Conservation (phyloP, 1,140 invertebrate genomes). For the Meloidogyne hapla region DNA sequence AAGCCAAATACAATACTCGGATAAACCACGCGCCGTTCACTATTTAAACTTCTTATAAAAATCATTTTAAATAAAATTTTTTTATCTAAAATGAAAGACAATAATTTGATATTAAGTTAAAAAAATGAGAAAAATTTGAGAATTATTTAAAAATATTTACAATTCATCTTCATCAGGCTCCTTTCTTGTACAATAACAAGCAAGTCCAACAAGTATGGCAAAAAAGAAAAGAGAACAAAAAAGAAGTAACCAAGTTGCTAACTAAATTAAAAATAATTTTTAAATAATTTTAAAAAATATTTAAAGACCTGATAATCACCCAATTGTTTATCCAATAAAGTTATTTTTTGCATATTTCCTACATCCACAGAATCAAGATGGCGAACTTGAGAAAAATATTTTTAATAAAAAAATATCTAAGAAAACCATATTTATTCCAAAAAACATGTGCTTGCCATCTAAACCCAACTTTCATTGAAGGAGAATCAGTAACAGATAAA, state of each 20-base stretch:
- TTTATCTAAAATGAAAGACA: background rate
- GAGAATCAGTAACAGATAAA: constrained; percentile 62
- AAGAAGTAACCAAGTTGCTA: constrained; percentile 62
- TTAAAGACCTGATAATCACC: constrained; percentile 60
- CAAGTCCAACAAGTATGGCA: constrained; percentile 61
- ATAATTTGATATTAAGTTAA: background rate
- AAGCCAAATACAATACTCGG: too few relatives aligned
- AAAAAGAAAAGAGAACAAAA: constrained; percentile 64
- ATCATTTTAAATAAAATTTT: background rate
- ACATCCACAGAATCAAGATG: constrained; percentile 63
- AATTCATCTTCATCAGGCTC: constrained; percentile 61
- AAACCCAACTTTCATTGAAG: constrained; percentile 53
- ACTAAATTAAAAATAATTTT: constrained; percentile 29
- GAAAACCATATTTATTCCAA: constrained; percentile 42
- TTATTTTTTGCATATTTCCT: constrained; percentile 60
- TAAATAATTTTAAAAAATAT: background rate
- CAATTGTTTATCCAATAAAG: constrained; percentile 60
- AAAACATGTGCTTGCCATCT: constrained; percentile 61
- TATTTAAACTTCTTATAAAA: too few relatives aligned
- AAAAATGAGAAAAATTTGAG: background rate
- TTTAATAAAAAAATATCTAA: constrained; percentile 42
- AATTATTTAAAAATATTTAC: constrained; percentile 6
- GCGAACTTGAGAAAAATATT: constrained; percentile 54
- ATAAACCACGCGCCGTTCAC: too few relatives aligned
- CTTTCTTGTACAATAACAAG: constrained; percentile 63